A percentile compares a stretch with the other conserved stretches of the same genome.
Evolutionary conservation across 2,797 vertebrate species (phyloP).

Genomic region (Chromis chromis): DNA sequence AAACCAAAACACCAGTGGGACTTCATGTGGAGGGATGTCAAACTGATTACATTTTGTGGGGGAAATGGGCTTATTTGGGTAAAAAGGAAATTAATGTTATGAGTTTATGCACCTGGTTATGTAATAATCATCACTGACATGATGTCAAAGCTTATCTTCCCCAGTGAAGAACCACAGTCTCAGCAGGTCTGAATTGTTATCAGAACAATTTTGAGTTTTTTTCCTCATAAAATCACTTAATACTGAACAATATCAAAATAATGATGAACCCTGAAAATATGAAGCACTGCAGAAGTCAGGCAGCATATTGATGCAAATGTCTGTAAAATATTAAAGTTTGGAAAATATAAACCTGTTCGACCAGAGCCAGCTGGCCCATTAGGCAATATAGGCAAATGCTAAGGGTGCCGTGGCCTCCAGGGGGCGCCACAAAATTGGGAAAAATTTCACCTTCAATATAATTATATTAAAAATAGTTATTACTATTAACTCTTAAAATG

Average conservation of each 20-base stretch:
- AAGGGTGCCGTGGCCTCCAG: no score
- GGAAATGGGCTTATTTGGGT: conserved; percentile 9
- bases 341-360: no score
- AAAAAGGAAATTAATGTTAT: conserved; percentile 29
- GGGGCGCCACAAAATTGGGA: no score
- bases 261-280: background rate
- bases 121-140: conserved; percentile 24
- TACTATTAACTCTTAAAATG: no score
- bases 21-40: background rate
- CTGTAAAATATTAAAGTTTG: no score
- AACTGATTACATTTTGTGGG: conserved; percentile 1
- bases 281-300: no score
- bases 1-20: background rate
- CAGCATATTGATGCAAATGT: no score
- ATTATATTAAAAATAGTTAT: no score
- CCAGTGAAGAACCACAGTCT: conserved; percentile 2
- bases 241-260: background rate
- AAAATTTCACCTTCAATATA: no score
- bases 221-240: conserved; percentile 1
- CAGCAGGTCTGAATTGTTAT: conserved; percentile 17
- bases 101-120: conserved; percentile 17
- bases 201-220: background rate
- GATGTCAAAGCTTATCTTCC: conserved; percentile 44
- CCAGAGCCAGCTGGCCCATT: no score
- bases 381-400: no score